These are phyloP conservation scores for Steinernema scapterisci DNA, from an alignment of 2,888 invertebrate genomes.

Conservation along the genomic window DNA sequence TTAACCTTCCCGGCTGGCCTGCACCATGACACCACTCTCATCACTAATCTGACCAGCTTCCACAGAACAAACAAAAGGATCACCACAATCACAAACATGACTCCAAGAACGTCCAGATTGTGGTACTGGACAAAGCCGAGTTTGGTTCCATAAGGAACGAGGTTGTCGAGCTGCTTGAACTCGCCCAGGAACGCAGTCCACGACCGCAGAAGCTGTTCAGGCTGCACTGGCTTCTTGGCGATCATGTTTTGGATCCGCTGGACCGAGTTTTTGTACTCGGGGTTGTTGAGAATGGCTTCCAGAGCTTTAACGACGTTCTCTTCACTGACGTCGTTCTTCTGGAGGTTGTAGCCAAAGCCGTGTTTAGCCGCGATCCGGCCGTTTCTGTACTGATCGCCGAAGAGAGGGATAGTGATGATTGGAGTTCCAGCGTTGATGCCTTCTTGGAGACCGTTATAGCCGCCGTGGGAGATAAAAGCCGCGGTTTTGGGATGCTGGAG, in stretches of 20 bases:
- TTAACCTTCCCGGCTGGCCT: not conserved
- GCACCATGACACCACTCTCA: not conserved
- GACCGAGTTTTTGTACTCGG: constrained; percentile 31
- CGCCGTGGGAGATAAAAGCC: constrained; percentile 37
- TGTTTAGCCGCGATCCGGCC: constrained; percentile 34
- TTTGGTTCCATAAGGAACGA: constrained; percentile 46
- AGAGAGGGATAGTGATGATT: constrained; percentile 36
- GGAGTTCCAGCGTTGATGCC: constrained; percentile 23
- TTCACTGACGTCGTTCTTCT: constrained; percentile 25
- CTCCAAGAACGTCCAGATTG: constrained; percentile 50
- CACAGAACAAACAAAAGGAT: constrained; percentile 31
- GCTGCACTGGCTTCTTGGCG: constrained; percentile 48
- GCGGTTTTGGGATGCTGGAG: constrained; percentile 37
- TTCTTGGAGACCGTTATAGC: constrained; percentile 36
- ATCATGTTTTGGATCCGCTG: constrained; percentile 50
- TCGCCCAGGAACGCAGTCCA: constrained; percentile 57
- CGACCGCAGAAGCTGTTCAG: constrained; percentile 48
- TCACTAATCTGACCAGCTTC: not conserved
- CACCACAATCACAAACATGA: constrained; percentile 39
- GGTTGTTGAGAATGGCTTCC: not conserved
- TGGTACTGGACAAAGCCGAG: constrained; percentile 53
- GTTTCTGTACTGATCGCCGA: constrained; percentile 37
- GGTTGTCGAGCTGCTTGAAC: constrained; percentile 43
- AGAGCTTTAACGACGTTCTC: constrained; percentile 10
- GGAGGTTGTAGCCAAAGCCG: constrained; percentile 35